A percentile compares a stretch with the other conserved stretches of the same genome.
phyloP scores from a whole-genome alignment of 1,140 invertebrate genomes.

The Lepidostoma basale region DNA sequence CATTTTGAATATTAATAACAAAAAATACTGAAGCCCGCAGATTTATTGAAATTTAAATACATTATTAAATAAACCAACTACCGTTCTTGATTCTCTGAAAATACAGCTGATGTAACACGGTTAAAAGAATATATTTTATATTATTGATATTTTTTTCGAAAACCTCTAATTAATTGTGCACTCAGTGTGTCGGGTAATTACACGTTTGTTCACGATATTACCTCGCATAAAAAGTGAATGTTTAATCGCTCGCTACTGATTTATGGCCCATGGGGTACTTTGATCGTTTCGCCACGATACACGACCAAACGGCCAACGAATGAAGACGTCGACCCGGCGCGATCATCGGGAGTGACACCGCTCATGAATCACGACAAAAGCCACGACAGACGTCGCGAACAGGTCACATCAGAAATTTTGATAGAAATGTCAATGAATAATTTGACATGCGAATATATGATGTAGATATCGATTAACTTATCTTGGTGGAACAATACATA shows the following conservation, averaged over 20 bases:
- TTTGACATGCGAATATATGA: neutral
- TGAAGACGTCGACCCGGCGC: neutral
- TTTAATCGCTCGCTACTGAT: neutral
- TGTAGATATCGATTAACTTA: neutral
- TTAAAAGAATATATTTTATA: too few species aligned
- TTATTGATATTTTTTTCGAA: too few species aligned
- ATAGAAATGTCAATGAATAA: neutral
- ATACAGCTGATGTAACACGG: too few species aligned
- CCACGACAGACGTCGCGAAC: neutral
- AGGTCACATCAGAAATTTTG: neutral
- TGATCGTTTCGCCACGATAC: neutral
- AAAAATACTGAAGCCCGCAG: too few species aligned
- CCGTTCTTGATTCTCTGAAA: too few species aligned
- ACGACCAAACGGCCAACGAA: neutral
- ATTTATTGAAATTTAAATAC: too few species aligned
- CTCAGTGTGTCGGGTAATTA: constrained; percentile 9
- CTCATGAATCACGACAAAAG: neutral
- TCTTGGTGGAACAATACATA: too few species aligned
- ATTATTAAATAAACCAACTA: too few species aligned
- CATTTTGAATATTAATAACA: too few species aligned
- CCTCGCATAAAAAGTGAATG: neutral
- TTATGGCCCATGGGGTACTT: neutral
- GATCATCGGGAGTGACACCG: constrained; percentile 3
- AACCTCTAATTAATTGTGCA: neutral
- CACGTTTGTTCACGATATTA: neutral